Base-by-base conservation (phyloP, 2,797 vertebrate species). In the Ctenosaura bakeri region DNA sequence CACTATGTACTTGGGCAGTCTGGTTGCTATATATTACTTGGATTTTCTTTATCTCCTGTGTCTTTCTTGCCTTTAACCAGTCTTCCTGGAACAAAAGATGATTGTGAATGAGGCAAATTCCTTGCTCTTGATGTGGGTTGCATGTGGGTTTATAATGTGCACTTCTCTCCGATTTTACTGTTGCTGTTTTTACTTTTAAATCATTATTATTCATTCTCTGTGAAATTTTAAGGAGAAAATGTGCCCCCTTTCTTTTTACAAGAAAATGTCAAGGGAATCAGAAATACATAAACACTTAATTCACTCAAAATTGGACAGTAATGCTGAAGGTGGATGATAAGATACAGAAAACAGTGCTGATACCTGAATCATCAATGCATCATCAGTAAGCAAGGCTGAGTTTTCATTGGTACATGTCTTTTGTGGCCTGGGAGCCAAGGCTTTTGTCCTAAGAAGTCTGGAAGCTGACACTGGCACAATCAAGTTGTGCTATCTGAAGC, bases 101-200 rank as follows among this genome's bases (percentile, higher is more conserved):
- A 54, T 81, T 81, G 8, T 87, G 56, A 64, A 12, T 6, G 32
- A 64, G 59, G 85, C 73, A 62, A 6, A 87, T 87, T 77, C 29
- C 26, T 18, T 77, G 38, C 46, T 52, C 35, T 71, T 88, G 62
- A 69, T 29, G 13, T 69, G 32, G 64, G 22, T 80, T 79, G 46
- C 66, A 26, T 26, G 4, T 81, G 50, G 18, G 42, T 12, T 80
- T 66, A 87, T 64, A 52, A 87, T 64, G n/a, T 66, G 52, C 26
- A 56, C n/a, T 54, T 81, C 78, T 54, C 8, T 81, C 62, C 81
- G 10, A 88, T 71, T 35, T 80, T 81, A 79, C 69, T 38, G 26
- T 88, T 88, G 79, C 69, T 83, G 42, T 84, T 32, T 84, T 81
- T 52, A 56, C 24, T 71, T 88, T 54, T 81, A 80, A 64, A 66